phyloP scores from a whole-genome alignment of 2,797 vertebrate species.

The Picus viridis region DNA sequence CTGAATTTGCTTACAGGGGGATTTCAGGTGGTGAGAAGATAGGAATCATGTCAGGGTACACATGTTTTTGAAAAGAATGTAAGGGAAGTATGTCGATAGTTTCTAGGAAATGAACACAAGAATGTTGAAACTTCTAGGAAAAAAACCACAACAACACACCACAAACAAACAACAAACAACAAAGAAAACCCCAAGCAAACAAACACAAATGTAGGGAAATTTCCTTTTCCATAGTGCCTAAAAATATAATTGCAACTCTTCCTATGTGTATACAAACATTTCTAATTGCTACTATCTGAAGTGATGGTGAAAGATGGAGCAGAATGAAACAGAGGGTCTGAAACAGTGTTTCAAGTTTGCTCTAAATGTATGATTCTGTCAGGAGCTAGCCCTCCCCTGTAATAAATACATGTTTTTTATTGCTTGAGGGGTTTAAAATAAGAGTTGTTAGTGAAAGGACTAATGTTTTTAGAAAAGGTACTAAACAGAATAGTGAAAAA shows the following conservation, averaged over 20 bases:
- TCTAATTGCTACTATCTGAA: background rate
- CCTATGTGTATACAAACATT: background rate
- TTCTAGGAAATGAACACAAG: background rate
- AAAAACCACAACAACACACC: background rate
- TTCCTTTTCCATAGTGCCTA: background rate
- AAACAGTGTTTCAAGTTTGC: background rate
- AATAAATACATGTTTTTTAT: background rate
- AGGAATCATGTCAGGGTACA: background rate
- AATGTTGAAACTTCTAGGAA: background rate
- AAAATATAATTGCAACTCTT: background rate
- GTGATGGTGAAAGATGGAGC: background rate
- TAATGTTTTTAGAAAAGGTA: background rate
- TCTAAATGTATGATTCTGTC: background rate
- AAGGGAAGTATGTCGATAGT: background rate
- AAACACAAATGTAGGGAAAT: background rate
- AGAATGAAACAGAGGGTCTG: background rate
- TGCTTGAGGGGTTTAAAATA: background rate
- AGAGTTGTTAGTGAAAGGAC: background rate
- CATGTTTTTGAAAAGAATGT: accelerated
- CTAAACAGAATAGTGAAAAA: background rate
- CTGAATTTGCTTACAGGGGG: background rate
- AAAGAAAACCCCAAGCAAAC: too few relatives aligned
- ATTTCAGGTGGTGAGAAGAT: background rate
- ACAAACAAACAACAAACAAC: too few relatives aligned
- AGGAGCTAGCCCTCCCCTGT: background rate